phyloP scores from a whole-genome alignment of 2,113 vertebrate genomes.

The Cryptotis parvus region DNA sequence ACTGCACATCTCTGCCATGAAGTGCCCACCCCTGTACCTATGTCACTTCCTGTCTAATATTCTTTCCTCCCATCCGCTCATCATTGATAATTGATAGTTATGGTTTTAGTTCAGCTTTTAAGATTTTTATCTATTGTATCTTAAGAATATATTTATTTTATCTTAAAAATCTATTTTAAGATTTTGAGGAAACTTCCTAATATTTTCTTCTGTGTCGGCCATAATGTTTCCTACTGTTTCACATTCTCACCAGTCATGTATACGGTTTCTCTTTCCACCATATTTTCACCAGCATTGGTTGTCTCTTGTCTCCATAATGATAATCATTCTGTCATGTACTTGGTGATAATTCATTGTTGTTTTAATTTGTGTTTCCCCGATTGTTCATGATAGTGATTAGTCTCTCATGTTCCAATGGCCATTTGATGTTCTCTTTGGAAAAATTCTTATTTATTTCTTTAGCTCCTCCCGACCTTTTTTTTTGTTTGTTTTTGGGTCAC shows the following conservation, averaged over 20 bases:
- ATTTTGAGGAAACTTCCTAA: neutral
- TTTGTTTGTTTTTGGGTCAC: no score
- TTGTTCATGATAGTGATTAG: neutral
- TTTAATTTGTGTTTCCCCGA: neutral
- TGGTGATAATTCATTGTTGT: neutral
- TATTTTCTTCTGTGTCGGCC: neutral
- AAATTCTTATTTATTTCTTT: neutral
- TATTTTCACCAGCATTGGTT: neutral
- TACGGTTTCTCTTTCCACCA: neutral
- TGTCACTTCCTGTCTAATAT: no score
- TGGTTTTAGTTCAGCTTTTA: no score
- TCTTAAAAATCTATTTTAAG: neutral
- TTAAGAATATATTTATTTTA: no score
- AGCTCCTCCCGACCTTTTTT: no score
- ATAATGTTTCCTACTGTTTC: neutral
- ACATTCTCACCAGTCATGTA: neutral
- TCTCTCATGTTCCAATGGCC: neutral
- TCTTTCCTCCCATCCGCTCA: no score
- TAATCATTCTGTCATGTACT: neutral
- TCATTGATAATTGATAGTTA: no score
- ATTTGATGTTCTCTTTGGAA: neutral
- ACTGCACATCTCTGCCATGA: no score
- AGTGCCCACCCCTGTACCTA: no score
- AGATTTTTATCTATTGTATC: no score
- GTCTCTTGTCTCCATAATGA: neutral